Evolutionary conservation across 2,113 vertebrate species (phyloP), one percentile per base, ranked within the genome.

Genomic region (Rafetus swinhoei): DNA sequence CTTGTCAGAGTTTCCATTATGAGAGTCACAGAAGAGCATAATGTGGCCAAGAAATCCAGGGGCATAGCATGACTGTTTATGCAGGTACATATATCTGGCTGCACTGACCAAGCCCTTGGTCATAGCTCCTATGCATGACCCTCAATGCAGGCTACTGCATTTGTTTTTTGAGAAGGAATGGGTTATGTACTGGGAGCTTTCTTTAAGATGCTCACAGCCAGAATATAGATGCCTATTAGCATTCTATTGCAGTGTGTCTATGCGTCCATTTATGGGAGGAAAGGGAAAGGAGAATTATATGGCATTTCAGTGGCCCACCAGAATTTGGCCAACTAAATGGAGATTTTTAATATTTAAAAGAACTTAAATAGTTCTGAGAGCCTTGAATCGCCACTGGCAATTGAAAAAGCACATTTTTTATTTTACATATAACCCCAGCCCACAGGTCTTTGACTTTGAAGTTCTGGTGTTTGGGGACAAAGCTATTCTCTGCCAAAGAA

Each of bases 21-120:
- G 91, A n/a, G 91, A 89, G 82, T 54, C 57, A 69, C 74, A 55
- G 32, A 53, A 82, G 7, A 84, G 4, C 62, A 82, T 89, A 89
- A 76, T 4, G 16, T 45, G 12, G 6, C 2, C 50, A 8, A 2
- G 4, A 86, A 62, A 79, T 59, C 59, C 79, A 86, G 82, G 79
- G 55, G 24, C 22, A 69, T 56, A 84, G 7, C 13, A 6, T 0
- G 0, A 7, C 52, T 92, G 12, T 55, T 89, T 62, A 3, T 18
- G 10, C 60, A 92, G 57, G 77, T 88, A 93, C 22, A 82, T 62
- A 50, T n/a, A 45, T 45, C 65, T 94, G 50, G 2, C 4, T 79
- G 25, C 16, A 32, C n/a, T 62, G 55, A 69, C 32, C 55, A 25
- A 76, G 32, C 24, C 81, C 1, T 0, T 57, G 16, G 32, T 65